Evolutionary conservation across 2,888 invertebrate species (phyloP).

Genomic region (Perizoma flavofasciatum): DNA sequence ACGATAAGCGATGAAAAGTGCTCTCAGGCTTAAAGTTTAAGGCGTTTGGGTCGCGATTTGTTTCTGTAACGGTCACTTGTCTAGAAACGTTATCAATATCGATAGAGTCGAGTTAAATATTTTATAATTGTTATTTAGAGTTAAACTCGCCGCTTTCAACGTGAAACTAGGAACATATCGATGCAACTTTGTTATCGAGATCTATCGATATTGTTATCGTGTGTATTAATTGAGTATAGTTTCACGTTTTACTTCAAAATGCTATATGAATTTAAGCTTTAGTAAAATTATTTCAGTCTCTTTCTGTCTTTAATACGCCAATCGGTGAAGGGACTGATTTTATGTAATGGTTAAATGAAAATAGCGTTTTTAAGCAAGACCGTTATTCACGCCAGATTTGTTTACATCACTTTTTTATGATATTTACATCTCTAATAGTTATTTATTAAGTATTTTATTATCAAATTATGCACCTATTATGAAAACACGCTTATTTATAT

Average conservation of each 20-base stretch:
- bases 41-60: background rate
- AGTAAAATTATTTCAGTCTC: too few species aligned
- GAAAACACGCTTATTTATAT: slow-evolving; percentile 12
- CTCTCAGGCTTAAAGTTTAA: too few species aligned
- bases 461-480: background rate
- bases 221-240: slow-evolving; percentile 1
- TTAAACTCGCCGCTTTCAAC: slow-evolving; percentile 9
- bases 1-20: too few species aligned
- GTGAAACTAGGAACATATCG: background rate
- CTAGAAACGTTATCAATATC: slow-evolving; percentile 14
- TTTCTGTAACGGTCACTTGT: background rate
- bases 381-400: too few species aligned
- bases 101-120: slow-evolving; percentile 16
- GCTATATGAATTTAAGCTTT: too few species aligned
- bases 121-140: slow-evolving; percentile 20
- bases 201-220: slow-evolving; percentile 13
- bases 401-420: too few species aligned
- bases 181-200: slow-evolving; percentile 19
- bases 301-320: too few species aligned
- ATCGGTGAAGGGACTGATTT: too few species aligned
- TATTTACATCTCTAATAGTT: too few species aligned
- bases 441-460: slow-evolving; percentile 2
- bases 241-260: background rate
- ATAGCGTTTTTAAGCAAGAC: too few species aligned
- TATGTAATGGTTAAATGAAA: too few species aligned